Evolutionary conservation across 1,140 invertebrate genomes (phyloP).

Genomic region (Harlomillsia oculata): DNA sequence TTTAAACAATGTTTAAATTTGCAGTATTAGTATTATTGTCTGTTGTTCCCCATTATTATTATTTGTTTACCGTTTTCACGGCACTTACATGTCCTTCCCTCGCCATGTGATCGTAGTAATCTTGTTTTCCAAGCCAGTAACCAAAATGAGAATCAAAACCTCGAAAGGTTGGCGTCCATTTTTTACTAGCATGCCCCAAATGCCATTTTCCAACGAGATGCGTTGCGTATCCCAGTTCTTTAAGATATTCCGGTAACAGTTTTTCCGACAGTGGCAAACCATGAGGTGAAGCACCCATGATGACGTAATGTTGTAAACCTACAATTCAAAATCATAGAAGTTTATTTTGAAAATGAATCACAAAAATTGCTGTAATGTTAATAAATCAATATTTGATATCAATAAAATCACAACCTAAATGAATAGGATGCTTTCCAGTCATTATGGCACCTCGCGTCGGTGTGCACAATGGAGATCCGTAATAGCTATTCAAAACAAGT

Average conservation of each 20-base stretch:
- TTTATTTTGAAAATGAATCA: not conserved
- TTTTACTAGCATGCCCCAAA: constrained; percentile 38
- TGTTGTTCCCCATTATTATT: too few species aligned
- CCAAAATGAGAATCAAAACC: constrained; percentile 81
- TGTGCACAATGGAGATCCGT: constrained; percentile 59
- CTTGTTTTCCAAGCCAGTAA: constrained; percentile 69
- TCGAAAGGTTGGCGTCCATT: constrained; percentile 63
- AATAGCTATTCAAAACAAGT: constrained; percentile 62
- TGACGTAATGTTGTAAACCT: constrained; percentile 71
- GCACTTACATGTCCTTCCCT: constrained; percentile 7
- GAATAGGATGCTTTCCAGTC: constrained; percentile 73
- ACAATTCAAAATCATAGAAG: not conserved
- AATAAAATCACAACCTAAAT: constrained; percentile 50
- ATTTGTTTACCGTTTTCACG: too few species aligned
- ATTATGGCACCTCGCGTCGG: constrained; percentile 63
- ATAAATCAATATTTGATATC: not conserved
- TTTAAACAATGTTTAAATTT: not conserved
- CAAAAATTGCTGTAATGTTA: too few species aligned
- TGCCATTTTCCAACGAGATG: constrained; percentile 58
- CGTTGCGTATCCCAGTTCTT: constrained; percentile 64
- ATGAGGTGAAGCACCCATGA: constrained; percentile 59
- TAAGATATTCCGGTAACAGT: constrained; percentile 64
- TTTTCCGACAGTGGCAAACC: constrained; percentile 61
- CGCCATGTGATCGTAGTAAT: constrained; percentile 64
- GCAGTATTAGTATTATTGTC: too few species aligned